Evolutionary conservation across 2,797 vertebrate genomes (phyloP).

Genomic region (Poecilia picta): DNA sequence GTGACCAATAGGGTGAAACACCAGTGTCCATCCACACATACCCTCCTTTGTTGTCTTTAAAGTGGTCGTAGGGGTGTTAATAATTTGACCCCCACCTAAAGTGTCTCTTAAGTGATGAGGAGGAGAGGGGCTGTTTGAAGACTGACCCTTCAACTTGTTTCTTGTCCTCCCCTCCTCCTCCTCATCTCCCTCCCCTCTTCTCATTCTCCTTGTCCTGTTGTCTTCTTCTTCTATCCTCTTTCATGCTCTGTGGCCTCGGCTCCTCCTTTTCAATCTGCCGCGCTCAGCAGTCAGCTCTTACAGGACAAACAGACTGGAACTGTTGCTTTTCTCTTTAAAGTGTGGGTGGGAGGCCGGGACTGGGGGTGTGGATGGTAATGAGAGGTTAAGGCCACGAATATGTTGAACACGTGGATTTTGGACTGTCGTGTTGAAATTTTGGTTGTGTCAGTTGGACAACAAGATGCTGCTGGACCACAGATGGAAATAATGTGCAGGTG

Average conservation of each 20-base stretch:
- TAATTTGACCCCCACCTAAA: conserved; percentile 78
- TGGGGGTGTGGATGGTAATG: conserved; percentile 7
- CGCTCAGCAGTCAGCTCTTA: conserved; percentile 66
- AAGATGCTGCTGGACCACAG: too few relatives aligned
- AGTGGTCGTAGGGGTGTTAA: conserved; percentile 82
- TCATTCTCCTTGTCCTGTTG: conserved; percentile 54
- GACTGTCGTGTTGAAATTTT: not conserved
- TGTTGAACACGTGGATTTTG: not conserved
- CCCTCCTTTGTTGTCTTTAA: conserved; percentile 81
- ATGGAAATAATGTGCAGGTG: not conserved
- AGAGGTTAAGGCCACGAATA: conserved; percentile 1
- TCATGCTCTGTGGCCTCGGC: conserved; percentile 76
- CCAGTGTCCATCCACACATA: conserved; percentile 68
- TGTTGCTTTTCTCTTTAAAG: conserved; percentile 74
- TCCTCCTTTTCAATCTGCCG: conserved; percentile 80
- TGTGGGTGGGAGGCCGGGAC: not conserved
- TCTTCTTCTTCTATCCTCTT: conserved; percentile 72
- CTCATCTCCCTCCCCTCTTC: conserved; percentile 32
- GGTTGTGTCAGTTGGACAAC: not conserved
- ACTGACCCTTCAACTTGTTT: conserved; percentile 62
- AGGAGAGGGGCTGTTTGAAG: conserved; percentile 67
- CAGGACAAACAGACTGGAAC: conserved; percentile 80
- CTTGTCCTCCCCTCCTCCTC: conserved; percentile 30
- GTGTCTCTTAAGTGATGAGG: conserved; percentile 73
- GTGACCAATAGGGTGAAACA: conserved; percentile 72